Percentiles rank a stretch among this genome's conserved stretches.
These are phyloP conservation scores for Podarcis muralis DNA, from an alignment of 2,113 vertebrate species.

Conservation along the genomic window DNA sequence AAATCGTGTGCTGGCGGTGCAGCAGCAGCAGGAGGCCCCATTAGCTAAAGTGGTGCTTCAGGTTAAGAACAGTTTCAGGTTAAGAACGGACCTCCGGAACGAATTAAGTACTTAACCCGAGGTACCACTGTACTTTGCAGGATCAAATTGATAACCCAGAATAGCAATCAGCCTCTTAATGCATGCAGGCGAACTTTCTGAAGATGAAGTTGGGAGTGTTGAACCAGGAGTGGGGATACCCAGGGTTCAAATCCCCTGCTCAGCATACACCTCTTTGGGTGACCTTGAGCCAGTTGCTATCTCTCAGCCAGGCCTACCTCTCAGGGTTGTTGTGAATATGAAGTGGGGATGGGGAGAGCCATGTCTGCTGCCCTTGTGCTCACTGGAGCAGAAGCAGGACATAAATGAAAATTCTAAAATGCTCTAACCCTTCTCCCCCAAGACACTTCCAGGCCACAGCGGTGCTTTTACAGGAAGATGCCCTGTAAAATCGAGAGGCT, in stretches of 20 bases:
- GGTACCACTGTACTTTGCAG: background rate
- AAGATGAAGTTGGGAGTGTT: background rate
- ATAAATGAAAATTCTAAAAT: too few species aligned
- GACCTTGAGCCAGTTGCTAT: background rate
- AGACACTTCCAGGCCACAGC: background rate
- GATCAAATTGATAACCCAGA: background rate
- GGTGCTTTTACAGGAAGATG: background rate
- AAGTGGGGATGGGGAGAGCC: background rate
- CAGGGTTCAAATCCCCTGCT: background rate
- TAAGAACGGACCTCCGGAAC: too few species aligned
- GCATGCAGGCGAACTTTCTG: background rate
- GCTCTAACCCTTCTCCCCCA: background rate
- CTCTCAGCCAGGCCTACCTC: background rate
- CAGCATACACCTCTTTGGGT: background rate
- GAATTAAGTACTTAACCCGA: too few species aligned
- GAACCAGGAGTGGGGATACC: background rate
- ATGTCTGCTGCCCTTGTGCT: background rate
- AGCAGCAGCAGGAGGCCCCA: too few species aligned
- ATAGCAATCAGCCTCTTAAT: background rate
- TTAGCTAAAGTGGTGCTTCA: too few species aligned
- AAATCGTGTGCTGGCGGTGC: too few species aligned
- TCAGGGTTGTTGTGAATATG: background rate
- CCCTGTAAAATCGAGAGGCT: background rate
- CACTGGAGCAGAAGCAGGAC: background rate
- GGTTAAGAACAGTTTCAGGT: too few species aligned